Evolutionary conservation across 2,113 vertebrate species (phyloP).

Genomic region (Lathamus discolor): DNA sequence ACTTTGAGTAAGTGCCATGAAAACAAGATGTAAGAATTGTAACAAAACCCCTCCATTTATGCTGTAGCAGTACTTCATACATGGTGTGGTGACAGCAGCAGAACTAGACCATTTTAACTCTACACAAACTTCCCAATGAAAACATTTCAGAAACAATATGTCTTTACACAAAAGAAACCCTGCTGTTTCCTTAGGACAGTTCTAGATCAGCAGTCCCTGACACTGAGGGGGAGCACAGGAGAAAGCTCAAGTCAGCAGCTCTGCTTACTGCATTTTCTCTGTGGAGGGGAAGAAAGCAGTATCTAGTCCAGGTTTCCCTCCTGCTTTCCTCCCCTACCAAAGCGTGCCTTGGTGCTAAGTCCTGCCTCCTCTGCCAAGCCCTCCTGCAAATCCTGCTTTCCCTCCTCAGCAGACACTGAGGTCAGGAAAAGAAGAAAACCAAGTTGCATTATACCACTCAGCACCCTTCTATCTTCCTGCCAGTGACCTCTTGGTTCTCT

Average conservation of each 20-base stretch:
- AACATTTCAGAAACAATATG: background rate
- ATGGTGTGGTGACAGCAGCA: accelerated
- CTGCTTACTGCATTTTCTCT: background rate
- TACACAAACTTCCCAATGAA: background rate
- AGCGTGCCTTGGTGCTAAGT: background rate
- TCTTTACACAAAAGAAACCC: background rate
- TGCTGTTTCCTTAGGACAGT: background rate
- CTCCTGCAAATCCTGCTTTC: background rate
- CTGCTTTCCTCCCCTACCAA: background rate
- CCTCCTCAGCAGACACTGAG: background rate
- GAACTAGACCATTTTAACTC: background rate
- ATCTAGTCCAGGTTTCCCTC: background rate
- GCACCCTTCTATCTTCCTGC: background rate
- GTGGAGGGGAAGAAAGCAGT: background rate
- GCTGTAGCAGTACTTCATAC: background rate
- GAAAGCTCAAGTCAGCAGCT: background rate
- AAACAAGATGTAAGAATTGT: background rate
- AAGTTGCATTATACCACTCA: background rate
- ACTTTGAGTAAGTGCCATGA: background rate
- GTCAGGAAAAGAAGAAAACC: background rate
- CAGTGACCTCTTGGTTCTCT: background rate
- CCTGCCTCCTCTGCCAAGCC: background rate
- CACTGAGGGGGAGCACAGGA: background rate
- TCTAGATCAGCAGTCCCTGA: background rate
- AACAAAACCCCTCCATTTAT: background rate